Evolutionary conservation across 2,113 vertebrate species (phyloP).

Genomic region (Erinaceus europaeus): DNA sequence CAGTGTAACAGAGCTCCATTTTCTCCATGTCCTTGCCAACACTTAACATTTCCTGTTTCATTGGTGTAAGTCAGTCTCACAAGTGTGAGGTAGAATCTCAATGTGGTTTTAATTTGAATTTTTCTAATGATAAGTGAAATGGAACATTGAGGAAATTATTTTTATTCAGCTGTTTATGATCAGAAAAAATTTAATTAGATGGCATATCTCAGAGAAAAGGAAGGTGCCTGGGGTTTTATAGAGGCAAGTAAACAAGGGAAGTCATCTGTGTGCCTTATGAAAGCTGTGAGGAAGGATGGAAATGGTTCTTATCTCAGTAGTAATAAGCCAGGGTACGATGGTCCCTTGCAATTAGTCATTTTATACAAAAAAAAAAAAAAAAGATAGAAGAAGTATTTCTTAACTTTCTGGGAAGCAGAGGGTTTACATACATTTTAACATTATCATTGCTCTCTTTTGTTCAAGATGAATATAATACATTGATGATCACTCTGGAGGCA

Average conservation of each 20-base stretch:
- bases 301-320: background rate
- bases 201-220: slow-evolving; percentile 13
- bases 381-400: background rate
- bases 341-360: background rate
- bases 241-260: slow-evolving; percentile 10
- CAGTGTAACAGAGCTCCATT: no score
- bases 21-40: no score
- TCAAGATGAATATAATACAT: background rate
- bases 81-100: no score
- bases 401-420: background rate
- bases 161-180: slow-evolving; percentile 2
- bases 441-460: slow-evolving; percentile 10
- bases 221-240: background rate
- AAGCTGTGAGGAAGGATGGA: background rate
- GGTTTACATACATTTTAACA: slow-evolving; percentile 5
- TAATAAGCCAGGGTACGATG: background rate
- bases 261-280: background rate
- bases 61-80: no score
- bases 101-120: no score
- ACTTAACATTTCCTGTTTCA: no score
- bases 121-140: no score
- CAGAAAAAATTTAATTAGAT: slow-evolving; percentile 4
- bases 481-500: background rate
- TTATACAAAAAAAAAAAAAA: slow-evolving; percentile 20
- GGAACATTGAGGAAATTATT: slow-evolving; percentile 1